Evolutionary conservation across 2,797 vertebrate genomes (phyloP).

Genomic region (Pantherophis alleghaniensis): DNA sequence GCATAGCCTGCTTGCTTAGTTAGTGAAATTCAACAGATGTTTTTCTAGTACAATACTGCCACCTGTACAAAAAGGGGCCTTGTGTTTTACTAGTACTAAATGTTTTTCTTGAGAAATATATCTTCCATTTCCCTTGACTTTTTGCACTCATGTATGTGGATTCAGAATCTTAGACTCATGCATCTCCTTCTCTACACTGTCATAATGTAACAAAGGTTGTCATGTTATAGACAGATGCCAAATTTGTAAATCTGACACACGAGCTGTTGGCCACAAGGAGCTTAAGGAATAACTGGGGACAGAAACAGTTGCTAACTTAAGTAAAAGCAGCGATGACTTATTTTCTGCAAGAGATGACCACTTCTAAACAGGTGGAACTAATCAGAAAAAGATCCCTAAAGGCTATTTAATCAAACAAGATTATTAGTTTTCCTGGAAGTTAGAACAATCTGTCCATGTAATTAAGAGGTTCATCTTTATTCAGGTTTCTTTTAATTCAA

Average conservation of each 20-base stretch:
- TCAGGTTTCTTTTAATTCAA: not conserved
- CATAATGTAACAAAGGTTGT: not conserved
- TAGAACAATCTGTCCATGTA: not conserved
- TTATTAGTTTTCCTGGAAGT: not conserved
- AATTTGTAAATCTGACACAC: not conserved
- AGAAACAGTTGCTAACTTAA: not conserved
- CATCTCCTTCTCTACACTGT: not conserved
- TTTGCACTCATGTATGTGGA: not conserved
- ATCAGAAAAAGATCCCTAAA: not conserved
- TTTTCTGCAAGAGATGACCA: not conserved
- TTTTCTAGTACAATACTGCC: not conserved
- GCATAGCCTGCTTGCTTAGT: not conserved
- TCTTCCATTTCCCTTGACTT: not conserved
- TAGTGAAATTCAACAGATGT: not conserved
- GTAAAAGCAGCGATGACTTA: not conserved
- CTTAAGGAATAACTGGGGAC: not conserved
- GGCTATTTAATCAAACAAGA: not conserved
- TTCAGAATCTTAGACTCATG: not conserved
- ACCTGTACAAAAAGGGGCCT: not conserved
- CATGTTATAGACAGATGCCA: not conserved
- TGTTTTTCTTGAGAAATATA: not conserved
- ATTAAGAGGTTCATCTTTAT: not conserved
- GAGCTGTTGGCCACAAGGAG: not conserved
- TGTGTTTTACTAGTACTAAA: not conserved
- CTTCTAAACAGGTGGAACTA: not conserved